These are phyloP conservation scores for Diprion similis DNA, from an alignment of 1,140 invertebrate species.

Conservation along the genomic window DNA sequence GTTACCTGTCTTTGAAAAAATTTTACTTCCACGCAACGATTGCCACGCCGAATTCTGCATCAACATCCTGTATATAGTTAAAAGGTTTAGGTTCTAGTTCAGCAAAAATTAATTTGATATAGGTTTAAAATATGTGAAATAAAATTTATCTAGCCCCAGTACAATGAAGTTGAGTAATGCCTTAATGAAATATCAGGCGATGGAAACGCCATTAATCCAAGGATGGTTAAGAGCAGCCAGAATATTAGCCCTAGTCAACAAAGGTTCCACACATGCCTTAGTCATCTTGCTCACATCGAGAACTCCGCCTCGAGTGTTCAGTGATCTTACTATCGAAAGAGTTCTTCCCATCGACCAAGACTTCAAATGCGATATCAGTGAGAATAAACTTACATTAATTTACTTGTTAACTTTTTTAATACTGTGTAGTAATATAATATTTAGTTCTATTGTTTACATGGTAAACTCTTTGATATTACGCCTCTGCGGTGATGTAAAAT, in stretches of 20 bases:
- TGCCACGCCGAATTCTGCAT: too few relatives aligned
- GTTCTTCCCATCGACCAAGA: slow-evolving; percentile 77
- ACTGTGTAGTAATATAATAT: slow-evolving; percentile 31
- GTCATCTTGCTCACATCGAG: slow-evolving; percentile 69
- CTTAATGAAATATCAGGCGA: slow-evolving; percentile 48
- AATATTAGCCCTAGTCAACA: slow-evolving; percentile 73
- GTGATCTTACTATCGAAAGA: slow-evolving; percentile 75
- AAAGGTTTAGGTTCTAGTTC: too few relatives aligned
- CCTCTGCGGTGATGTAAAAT: not conserved
- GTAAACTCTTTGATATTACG: slow-evolving; percentile 5
- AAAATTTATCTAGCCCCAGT: too few relatives aligned
- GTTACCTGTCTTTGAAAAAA: too few relatives aligned
- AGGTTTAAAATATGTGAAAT: too few relatives aligned
- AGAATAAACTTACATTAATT: slow-evolving; percentile 23
- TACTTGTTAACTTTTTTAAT: slow-evolving; percentile 11
- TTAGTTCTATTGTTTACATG: slow-evolving; percentile 13
- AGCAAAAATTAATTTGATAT: too few relatives aligned
- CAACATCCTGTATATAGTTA: too few relatives aligned
- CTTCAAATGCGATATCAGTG: slow-evolving; percentile 79
- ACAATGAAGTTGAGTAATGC: not conserved
- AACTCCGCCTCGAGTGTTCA: slow-evolving; percentile 69
- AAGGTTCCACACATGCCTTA: slow-evolving; percentile 68
- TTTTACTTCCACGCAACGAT: too few relatives aligned
- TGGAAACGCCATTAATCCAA: slow-evolving; percentile 64
- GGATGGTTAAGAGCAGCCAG: slow-evolving; percentile 63